phyloP scores from a whole-genome alignment of 2,113 vertebrate genomes.

The Apodemus speciosus region DNA sequence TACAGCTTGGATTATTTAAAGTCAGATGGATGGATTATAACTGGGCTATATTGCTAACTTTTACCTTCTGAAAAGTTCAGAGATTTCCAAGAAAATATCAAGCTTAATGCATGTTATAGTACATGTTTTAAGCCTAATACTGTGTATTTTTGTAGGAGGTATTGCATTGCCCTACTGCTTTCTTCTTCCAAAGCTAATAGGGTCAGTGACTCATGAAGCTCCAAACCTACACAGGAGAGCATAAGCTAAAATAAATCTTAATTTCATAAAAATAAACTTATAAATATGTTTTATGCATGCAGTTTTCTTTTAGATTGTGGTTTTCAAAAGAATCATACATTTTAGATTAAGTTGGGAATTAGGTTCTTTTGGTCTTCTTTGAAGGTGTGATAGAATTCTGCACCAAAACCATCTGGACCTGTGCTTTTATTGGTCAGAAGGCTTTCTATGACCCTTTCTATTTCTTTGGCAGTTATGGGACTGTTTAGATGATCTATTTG shows the following conservation, averaged over 20 bases:
- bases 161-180: background rate
- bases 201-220: slow-evolving; percentile 12
- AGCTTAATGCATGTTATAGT: background rate
- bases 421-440: no score
- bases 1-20: slow-evolving; percentile 22
- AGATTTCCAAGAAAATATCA: slow-evolving; percentile 49
- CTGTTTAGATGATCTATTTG: no score
- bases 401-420: no score
- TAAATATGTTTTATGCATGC: background rate
- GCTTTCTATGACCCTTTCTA: no score
- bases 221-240: background rate
- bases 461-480: no score
- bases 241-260: background rate
- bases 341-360: slow-evolving; percentile 39
- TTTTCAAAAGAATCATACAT: background rate
- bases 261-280: slow-evolving; percentile 28
- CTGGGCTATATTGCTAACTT: background rate
- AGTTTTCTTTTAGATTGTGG: slow-evolving; percentile 30
- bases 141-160: slow-evolving; percentile 1
- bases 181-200: background rate
- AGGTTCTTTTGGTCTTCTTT: no score
- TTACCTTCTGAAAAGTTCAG: slow-evolving; percentile 16
- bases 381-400: no score
- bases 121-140: background rate
- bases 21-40: background rate